Percentiles rank a stretch among this genome's conserved stretches.
These are phyloP conservation scores for Ophioderma brevispina DNA, from an alignment of 35 echinoderm and acorn worm genomes.

Conservation along the genomic window DNA sequence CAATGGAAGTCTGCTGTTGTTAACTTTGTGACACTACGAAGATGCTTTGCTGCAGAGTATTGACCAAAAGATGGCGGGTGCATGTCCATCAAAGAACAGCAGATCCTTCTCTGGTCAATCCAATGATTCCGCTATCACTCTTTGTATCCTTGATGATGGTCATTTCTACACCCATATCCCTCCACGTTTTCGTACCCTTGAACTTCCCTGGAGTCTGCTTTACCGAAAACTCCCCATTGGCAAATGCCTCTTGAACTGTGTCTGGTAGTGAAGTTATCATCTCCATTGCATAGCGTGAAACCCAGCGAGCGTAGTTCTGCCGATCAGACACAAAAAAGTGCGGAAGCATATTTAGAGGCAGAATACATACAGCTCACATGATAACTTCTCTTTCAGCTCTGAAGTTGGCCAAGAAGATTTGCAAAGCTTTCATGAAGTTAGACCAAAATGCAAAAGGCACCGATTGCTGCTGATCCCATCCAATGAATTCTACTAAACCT, in stretches of 20 bases:
- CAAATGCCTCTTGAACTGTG: background rate
- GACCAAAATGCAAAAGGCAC: no score
- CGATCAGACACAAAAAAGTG: slow-evolving; percentile 29
- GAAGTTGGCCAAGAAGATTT: background rate
- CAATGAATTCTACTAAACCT: no score
- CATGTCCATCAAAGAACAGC: background rate
- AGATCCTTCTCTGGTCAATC: slow-evolving; percentile 6
- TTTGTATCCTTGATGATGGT: slow-evolving; percentile 37
- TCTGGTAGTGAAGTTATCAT: slow-evolving; percentile 24
- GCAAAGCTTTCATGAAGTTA: no score
- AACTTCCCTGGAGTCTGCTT: slow-evolving; percentile 33
- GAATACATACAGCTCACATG: background rate
- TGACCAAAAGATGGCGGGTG: slow-evolving; percentile 16
- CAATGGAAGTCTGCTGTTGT: background rate
- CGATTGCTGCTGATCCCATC: no score
- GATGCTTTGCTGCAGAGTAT: background rate
- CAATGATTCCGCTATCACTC: slow-evolving; percentile 37
- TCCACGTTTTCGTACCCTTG: slow-evolving; percentile 26
- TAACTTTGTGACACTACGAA: background rate
- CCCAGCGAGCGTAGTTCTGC: slow-evolving; percentile 25
- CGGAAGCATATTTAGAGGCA: background rate
- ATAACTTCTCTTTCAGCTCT: slow-evolving; percentile 8
- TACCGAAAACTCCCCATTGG: slow-evolving; percentile 14
- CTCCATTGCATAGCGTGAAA: slow-evolving; percentile 7
- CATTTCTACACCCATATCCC: slow-evolving; percentile 23